Conservation (phyloP, 2,888 invertebrate genomes). For the Agrilus biguttatus region DNA sequence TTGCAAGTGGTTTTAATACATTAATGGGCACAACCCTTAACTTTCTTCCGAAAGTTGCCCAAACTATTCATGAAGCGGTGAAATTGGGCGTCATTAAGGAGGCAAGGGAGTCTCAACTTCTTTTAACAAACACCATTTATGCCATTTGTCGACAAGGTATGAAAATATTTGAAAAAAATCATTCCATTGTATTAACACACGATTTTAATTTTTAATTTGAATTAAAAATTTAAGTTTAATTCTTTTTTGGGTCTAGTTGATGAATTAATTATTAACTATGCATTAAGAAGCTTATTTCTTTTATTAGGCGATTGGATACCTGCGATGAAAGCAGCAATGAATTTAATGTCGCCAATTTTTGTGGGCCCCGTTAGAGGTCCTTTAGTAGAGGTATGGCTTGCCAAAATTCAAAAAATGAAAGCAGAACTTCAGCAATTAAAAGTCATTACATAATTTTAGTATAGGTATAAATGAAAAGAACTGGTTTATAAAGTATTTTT, state of each 20-base stretch:
- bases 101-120: conserved; percentile 40
- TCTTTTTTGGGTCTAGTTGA: no score
- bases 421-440: conserved; percentile 11
- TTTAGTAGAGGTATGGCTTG: conserved; percentile 15
- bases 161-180: conserved; percentile 2
- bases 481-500: not conserved
- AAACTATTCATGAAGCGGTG: conserved; percentile 40
- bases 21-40: conserved; percentile 51
- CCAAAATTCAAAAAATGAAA: conserved; percentile 15
- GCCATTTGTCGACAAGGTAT: conserved; percentile 40
- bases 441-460: not conserved
- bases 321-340: conserved; percentile 16
- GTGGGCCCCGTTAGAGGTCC: conserved; percentile 15
- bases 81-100: conserved; percentile 33
- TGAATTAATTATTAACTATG: not conserved
- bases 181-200: no score
- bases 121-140: conserved; percentile 36
- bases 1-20: conserved; percentile 49
- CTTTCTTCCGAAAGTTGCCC: conserved; percentile 41
- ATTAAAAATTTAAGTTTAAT: no score
- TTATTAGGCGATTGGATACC: conserved; percentile 14
- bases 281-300: not conserved
- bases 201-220: no score
- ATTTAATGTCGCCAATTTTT: conserved; percentile 13
- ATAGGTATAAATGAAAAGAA: no score